phyloP scores from a whole-genome alignment of 2,797 vertebrate species.

The Myotis planiceps region DNA sequence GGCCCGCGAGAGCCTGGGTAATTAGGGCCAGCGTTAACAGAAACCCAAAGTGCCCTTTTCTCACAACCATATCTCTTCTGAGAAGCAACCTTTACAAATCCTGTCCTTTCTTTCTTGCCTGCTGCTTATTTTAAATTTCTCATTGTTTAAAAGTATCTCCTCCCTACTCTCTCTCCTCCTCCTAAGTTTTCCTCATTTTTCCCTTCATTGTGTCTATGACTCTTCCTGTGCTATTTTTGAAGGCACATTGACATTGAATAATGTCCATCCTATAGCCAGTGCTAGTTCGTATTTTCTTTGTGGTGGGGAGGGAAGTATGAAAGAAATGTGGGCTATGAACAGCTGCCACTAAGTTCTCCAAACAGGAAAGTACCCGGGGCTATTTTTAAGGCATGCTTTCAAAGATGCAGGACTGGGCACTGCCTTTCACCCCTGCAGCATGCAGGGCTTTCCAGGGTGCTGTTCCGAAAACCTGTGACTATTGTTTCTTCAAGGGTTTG shows the following conservation, averaged over 20 bases:
- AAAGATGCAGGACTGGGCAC: constrained; percentile 43
- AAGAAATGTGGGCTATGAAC: constrained; percentile 74
- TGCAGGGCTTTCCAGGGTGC: constrained; percentile 52
- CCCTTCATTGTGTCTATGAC: constrained; percentile 75
- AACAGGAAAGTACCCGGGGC: constrained; percentile 69
- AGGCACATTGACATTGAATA: constrained; percentile 55
- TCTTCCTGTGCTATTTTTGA: constrained; percentile 79
- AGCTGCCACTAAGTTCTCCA: constrained; percentile 69
- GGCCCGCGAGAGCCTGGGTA: not conserved
- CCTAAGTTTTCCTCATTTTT: constrained; percentile 41
- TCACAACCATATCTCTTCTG: not conserved
- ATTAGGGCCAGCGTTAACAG: not conserved
- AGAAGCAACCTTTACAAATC: constrained; percentile 20
- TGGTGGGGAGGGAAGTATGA: constrained; percentile 62
- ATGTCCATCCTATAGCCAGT: constrained; percentile 55
- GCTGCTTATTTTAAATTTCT: constrained; percentile 47
- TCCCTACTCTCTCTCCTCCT: not conserved
- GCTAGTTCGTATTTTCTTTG: constrained; percentile 68
- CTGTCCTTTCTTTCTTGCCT: constrained; percentile 34
- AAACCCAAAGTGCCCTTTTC: not conserved
- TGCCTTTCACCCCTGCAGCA: not conserved
- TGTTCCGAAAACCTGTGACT: constrained; percentile 46
- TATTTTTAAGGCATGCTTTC: constrained; percentile 76
- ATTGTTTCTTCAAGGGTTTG: constrained; percentile 63
- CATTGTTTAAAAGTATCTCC: constrained; percentile 61